These are phyloP conservation scores for Amniataba percoides DNA, from an alignment of 2,797 vertebrate genomes.

Conservation along the genomic window DNA sequence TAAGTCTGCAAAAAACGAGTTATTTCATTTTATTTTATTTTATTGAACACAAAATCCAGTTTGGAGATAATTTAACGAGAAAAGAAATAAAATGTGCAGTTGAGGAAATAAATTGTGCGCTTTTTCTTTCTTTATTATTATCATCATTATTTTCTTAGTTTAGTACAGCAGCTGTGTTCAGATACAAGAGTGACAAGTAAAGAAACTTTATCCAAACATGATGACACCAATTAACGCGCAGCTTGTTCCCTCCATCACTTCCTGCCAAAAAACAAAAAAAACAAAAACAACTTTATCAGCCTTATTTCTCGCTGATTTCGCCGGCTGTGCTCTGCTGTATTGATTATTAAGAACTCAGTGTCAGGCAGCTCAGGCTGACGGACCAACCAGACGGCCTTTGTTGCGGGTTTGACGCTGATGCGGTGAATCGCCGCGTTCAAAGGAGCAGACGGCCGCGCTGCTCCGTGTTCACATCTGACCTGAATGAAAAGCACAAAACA, in stretches of 20 bases:
- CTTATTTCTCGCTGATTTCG: slow-evolving; percentile 19
- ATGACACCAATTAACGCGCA: neutral
- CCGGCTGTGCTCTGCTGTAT: slow-evolving; percentile 28
- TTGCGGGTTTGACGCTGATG: slow-evolving; percentile 77
- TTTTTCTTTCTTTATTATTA: neutral
- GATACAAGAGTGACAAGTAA: neutral
- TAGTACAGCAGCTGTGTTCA: neutral
- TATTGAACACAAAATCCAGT: neutral
- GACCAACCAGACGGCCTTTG: slow-evolving; percentile 80
- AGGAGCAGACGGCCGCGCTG: slow-evolving; percentile 72
- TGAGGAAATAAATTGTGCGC: neutral
- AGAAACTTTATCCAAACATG: slow-evolving; percentile 8
- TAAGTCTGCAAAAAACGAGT: neutral
- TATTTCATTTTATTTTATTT: neutral
- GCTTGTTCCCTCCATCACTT: neutral
- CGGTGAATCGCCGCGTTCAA: slow-evolving; percentile 77
- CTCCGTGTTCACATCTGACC: slow-evolving; percentile 67
- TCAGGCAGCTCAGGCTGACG: slow-evolving; percentile 76
- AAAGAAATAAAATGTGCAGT: neutral
- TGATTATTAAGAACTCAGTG: slow-evolving; percentile 72
- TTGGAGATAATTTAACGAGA: neutral
- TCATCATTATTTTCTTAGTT: neutral
- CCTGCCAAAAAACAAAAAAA: neutral
- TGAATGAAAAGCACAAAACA: slow-evolving; percentile 65
- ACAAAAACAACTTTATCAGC: neutral